Conservation (phyloP, 2,113 vertebrate species). For the Gadus macrocephalus region DNA sequence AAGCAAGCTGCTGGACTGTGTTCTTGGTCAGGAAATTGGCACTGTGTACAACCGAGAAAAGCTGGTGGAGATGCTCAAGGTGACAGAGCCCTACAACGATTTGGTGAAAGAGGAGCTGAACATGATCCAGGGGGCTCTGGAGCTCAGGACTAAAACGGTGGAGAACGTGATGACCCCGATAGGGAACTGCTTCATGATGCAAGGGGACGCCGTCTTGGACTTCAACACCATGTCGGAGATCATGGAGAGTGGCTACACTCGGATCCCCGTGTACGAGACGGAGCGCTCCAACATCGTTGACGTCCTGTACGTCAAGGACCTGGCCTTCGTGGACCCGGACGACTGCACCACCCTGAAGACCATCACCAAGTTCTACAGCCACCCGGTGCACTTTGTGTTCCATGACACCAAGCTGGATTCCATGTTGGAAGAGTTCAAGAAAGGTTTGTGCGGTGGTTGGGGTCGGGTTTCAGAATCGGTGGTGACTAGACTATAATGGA, state of each 20-base stretch:
- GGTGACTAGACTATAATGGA: background rate
- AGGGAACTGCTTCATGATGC: conserved; percentile 92
- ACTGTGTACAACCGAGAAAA: conserved; percentile 97
- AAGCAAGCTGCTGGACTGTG: conserved; percentile 87
- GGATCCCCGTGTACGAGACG: conserved; percentile 88
- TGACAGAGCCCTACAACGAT: conserved; percentile 92
- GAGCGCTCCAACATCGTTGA: conserved; percentile 93
- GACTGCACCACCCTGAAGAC: conserved; percentile 93
- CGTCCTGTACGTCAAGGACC: conserved; percentile 89
- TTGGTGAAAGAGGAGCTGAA: conserved; percentile 92
- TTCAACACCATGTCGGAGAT: conserved; percentile 98
- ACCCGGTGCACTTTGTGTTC: conserved; percentile 94
- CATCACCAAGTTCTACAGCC: conserved; percentile 97
- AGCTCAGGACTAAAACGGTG: conserved; percentile 91
- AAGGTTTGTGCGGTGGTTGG: conserved; percentile 71
- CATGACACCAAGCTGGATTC: conserved; percentile 94
- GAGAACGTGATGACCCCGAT: conserved; percentile 92
- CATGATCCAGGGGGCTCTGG: conserved; percentile 95
- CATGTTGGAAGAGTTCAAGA: conserved; percentile 99
- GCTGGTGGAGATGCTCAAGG: conserved; percentile 93
- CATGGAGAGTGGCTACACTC: conserved; percentile 94
- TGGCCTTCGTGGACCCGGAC: conserved; percentile 93
- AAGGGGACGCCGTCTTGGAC: conserved; percentile 83
- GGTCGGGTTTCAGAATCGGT: background rate
- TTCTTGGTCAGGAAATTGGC: conserved; percentile 93